These are phyloP conservation scores for Elephas maximus DNA, from an alignment of 2,113 vertebrate species.

Conservation along the genomic window DNA sequence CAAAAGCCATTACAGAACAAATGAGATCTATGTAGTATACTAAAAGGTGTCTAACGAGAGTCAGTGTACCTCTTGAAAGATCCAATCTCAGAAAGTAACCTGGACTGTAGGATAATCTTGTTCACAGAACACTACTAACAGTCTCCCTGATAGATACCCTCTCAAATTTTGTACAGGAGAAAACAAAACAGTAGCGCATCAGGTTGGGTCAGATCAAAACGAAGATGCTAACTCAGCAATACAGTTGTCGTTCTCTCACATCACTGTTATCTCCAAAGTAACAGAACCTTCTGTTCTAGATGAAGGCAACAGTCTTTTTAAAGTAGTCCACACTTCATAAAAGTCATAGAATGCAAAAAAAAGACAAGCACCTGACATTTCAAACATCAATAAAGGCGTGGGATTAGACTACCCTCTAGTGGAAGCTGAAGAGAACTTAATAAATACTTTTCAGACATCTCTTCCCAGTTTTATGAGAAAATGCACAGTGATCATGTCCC, in stretches of 20 bases:
- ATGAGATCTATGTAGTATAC: neutral
- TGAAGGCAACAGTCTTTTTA: conserved; percentile 15
- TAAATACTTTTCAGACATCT: neutral
- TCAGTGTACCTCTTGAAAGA: neutral
- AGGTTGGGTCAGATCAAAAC: conserved; percentile 37
- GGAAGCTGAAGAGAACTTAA: conserved; percentile 78
- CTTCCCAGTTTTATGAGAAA: neutral
- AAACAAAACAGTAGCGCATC: neutral
- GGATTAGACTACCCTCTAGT: conserved; percentile 88
- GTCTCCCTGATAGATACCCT: neutral
- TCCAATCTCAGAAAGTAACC: conserved; percentile 29
- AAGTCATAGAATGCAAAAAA: neutral
- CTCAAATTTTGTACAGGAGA: neutral
- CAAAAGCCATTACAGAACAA: conserved; percentile 46
- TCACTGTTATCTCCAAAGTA: conserved; percentile 10
- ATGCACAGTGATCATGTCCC: neutral
- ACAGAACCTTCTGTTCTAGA: conserved; percentile 53
- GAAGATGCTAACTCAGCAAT: neutral
- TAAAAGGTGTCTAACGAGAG: neutral
- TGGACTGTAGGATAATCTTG: neutral
- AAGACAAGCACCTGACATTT: neutral
- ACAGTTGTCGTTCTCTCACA: neutral
- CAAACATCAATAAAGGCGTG: conserved; percentile 33
- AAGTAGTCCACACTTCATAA: conserved; percentile 52
- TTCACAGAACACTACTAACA: conserved; percentile 17